Evolutionary conservation across 2,888 invertebrate species (phyloP), one percentile per base, ranked within the genome.

Genomic region (Sycophila texana): DNA sequence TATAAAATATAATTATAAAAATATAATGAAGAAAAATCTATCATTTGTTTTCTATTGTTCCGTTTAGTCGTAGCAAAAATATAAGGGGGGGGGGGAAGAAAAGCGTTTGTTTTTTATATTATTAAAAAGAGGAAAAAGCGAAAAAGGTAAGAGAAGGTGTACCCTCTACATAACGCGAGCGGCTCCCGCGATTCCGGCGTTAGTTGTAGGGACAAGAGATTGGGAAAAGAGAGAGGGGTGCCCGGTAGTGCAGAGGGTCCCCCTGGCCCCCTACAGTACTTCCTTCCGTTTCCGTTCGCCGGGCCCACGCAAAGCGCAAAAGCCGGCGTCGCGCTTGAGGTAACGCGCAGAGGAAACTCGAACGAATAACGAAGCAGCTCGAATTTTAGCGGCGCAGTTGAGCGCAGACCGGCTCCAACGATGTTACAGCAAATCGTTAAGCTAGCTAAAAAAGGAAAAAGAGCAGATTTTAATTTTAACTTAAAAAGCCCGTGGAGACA

Each of bases 221-320:
- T 39, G 39, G 7, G 10, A 39, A 39, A 39, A 39, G 39, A 39
- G 39, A 39, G 39, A 39, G 39, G 39, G 39, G 39, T 39, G 39
- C 10, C 39, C 39, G 57, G 63, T 16, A 58, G 53, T 67, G 66
- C 47, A 49, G 74, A 74, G 72, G 70, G 55, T 47, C 63, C 63
- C 63, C 63, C 73, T 16, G 74, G 47, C 51, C 63, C 16, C 39
- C 12, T 60, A 70, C 63, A 39, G 65, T 84, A 86, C 85, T 90
- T 90, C 90, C 90, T 90, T 90, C 90, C 90, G 89, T 89, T 88
- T 87, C 86, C 85, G 84, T 86, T 84, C 85, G 84, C 85, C 85
- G 57, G 53, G n/a, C 70, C 65, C 68, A 53, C 14, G 16, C 16
- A 58, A 67, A 22, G 16, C 57, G 18, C 18, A 18, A 39, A 39